Base-by-base conservation (phyloP, 30 jellyfish, hydroid and myxozoan species). In the Clytia hemisphaerica region DNA sequence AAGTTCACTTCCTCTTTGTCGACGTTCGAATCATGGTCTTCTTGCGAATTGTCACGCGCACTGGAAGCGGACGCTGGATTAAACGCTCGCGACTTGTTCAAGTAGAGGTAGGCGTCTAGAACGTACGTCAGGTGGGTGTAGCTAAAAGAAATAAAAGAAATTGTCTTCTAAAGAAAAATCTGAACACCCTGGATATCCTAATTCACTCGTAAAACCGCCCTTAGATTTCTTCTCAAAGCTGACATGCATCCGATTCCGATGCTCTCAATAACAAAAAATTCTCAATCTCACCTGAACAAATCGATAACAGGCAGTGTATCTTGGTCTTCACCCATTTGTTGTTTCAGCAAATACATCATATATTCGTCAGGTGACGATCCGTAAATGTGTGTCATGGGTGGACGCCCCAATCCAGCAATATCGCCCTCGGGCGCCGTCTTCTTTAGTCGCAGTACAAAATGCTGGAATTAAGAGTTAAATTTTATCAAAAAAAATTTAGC, bases 351-450 rank as follows among this genome's bases (percentile, higher is more conserved):
- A 59, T 77, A 79, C 67, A 78, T 72, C 82, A 85, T 40, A 53
- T 85, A 85, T 54, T 85, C 96, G 26, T 85, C 96, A 16, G 96
- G 96, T 35, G 58, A 63, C 37, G 96, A 85, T 34, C 87, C 83
- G 57, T 85, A 85, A 24, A 32, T 55, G 32, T 72, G 75, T 24
- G 72, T 19, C 24, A 18, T 40, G 6, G 95, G 78, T 19, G 91
- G 93, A 2, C 96, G 83, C 4, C 96, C 93, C 22, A 85, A 37
- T 9, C 92, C 77, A 16, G 78, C 25, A 18, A 46, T 75, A 29
- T 85, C 96, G 9, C 77, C 66, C 10, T 73, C 72, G 6, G 71
- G 50, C 2, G 72, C 90, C 21, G 33, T 70, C 67, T 55, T 78
- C 77, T 72, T 34, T 32, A 85, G 73, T 22, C 96, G 73, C 67